Conservation (phyloP, 2,797 vertebrate species). For the Gephyroberyx darwinii region DNA sequence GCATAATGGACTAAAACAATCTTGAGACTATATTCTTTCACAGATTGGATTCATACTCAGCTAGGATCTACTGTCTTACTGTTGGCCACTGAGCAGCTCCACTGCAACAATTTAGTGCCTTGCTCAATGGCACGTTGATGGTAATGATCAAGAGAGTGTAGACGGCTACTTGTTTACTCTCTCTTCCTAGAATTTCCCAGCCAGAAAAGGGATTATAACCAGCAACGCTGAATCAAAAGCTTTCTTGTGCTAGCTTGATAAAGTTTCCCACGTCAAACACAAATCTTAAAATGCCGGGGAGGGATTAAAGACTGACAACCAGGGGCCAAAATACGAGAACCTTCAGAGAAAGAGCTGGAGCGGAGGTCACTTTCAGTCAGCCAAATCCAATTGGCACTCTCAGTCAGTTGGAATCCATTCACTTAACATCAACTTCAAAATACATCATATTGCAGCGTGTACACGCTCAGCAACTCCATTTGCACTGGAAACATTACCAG, state of each 20-base stretch:
- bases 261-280: not conserved
- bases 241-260: not conserved
- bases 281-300: not conserved
- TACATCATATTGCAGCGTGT: constrained; percentile 45
- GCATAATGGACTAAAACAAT: too few relatives aligned
- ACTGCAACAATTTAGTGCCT: too few relatives aligned
- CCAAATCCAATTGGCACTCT: constrained; percentile 59
- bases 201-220: not conserved
- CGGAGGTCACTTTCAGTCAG: constrained; percentile 55
- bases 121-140: too few relatives aligned
- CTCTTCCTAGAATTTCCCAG: not conserved
- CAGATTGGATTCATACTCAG: too few relatives aligned
- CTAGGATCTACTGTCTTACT: too few relatives aligned
- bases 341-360: constrained; percentile 21
- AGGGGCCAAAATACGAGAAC: constrained; percentile 19
- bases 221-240: not conserved
- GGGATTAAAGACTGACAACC: constrained; percentile 17
- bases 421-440: constrained; percentile 53
- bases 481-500: constrained; percentile 44
- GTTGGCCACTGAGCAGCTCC: too few relatives aligned
- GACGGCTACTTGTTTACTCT: too few relatives aligned
- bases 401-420: constrained; percentile 61
- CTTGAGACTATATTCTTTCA: too few relatives aligned
- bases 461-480: constrained; percentile 48
- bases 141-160: too few relatives aligned